phyloP scores from a whole-genome alignment of 2,113 vertebrate species.

The Poeciliopsis turrubarensis region DNA sequence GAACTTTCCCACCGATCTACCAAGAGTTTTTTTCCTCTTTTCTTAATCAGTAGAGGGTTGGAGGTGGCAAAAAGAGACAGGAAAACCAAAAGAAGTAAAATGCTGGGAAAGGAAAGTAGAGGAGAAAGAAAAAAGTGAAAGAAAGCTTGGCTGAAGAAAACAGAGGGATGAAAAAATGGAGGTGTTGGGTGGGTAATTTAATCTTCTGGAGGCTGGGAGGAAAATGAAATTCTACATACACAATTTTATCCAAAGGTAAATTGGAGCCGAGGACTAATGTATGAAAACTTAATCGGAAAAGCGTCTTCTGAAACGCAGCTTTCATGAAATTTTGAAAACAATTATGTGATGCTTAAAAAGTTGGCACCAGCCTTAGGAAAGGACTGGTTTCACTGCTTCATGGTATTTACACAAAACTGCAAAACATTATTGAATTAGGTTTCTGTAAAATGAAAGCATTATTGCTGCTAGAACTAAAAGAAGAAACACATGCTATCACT shows the following conservation, averaged over 20 bases:
- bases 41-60: constrained; percentile 59
- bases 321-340: constrained; percentile 28
- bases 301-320: constrained; percentile 28
- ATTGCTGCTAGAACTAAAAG: not conserved
- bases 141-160: constrained; percentile 14
- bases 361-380: not conserved
- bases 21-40: constrained; percentile 31
- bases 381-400: not conserved
- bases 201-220: constrained; percentile 52
- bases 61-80: constrained; percentile 31
- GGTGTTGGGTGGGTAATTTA: constrained; percentile 61
- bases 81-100: constrained; percentile 19
- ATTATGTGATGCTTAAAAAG: constrained; percentile 27
- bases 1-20: constrained; percentile 73
- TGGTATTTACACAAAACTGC: not conserved
- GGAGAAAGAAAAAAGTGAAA: constrained; percentile 24
- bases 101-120: constrained; percentile 12
- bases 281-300: constrained; percentile 23
- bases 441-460: not conserved
- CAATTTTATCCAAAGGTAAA: constrained; percentile 56
- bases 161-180: constrained; percentile 38
- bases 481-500: not conserved
- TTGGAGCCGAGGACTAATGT: constrained; percentile 32
- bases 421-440: not conserved
- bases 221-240: constrained; percentile 60